Evolutionary conservation across 2,797 vertebrate genomes (phyloP).

Genomic region (Champsocephalus gunnari): DNA sequence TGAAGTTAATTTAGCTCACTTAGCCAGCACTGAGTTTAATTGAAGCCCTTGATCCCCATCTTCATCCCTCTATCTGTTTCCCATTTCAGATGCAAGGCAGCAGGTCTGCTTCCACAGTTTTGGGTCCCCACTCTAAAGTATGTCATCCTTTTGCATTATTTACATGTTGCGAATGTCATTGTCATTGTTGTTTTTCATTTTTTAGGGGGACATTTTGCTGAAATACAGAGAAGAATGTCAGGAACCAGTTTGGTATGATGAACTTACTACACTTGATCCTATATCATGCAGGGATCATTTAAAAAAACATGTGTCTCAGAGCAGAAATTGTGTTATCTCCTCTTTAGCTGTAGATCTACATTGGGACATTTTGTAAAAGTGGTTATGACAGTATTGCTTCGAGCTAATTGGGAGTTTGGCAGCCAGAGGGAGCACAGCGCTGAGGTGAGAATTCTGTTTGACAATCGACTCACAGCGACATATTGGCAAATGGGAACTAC

Average conservation of each 20-base stretch:
- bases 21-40: not conserved
- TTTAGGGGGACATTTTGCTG: slow-evolving; percentile 3
- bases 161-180: not conserved
- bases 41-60: not conserved
- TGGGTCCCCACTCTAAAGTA: not conserved
- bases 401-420: slow-evolving; percentile 57
- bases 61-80: not conserved
- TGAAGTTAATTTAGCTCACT: not conserved
- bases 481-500: slow-evolving; percentile 36
- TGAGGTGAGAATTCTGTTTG: slow-evolving; percentile 40
- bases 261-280: slow-evolving; percentile 25
- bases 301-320: slow-evolving; percentile 34
- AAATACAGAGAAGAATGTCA: not conserved
- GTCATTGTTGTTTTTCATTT: not conserved
- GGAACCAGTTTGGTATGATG: slow-evolving; percentile 22
- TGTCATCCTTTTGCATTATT: slow-evolving; percentile 1
- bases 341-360: slow-evolving; percentile 48
- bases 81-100: not conserved
- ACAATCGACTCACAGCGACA: slow-evolving; percentile 47
- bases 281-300: slow-evolving; percentile 23
- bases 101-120: not conserved
- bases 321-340: slow-evolving; percentile 39
- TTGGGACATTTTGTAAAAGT: slow-evolving; percentile 47
- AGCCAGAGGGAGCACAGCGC: slow-evolving; percentile 36
- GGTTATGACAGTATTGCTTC: slow-evolving; percentile 57